Evolutionary conservation across 1,140 invertebrate genomes (phyloP).

Genomic region (Polypedilum pembai): DNA sequence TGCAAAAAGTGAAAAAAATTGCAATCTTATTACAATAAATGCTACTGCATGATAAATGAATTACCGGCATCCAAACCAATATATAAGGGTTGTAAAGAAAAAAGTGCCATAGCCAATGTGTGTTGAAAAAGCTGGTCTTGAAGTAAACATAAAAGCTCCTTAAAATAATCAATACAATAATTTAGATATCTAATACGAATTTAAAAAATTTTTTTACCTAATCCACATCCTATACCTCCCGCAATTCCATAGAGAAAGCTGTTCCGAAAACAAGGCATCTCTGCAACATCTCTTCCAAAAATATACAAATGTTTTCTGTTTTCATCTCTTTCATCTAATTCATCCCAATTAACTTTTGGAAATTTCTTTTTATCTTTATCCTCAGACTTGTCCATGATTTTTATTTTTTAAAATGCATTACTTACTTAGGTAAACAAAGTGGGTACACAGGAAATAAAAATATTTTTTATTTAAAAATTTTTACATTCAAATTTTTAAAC

Average conservation of each 20-base stretch:
- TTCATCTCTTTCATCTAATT: background rate
- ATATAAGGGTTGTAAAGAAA: constrained; percentile 46
- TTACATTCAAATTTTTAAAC: no score
- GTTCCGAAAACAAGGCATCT: constrained; percentile 56
- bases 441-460: no score
- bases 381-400: no score
- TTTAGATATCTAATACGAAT: background rate
- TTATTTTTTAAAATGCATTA: no score
- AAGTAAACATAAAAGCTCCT: constrained; percentile 52
- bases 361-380: no score
- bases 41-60: constrained; percentile 6
- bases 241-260: constrained; percentile 54
- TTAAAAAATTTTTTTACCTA: background rate
- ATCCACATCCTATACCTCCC: constrained; percentile 48
- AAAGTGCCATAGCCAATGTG: constrained; percentile 49
- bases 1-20: no score
- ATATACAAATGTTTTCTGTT: constrained; percentile 33
- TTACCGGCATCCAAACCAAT: constrained; percentile 49
- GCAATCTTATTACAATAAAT: no score
- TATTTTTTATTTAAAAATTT: no score
- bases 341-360: background rate
- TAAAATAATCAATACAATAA: constrained; percentile 34
- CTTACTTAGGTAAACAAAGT: no score
- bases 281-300: constrained; percentile 50
- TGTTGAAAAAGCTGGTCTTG: constrained; percentile 44